phyloP scores from a whole-genome alignment of 2,888 invertebrate species.

The Griposia aprilina region DNA sequence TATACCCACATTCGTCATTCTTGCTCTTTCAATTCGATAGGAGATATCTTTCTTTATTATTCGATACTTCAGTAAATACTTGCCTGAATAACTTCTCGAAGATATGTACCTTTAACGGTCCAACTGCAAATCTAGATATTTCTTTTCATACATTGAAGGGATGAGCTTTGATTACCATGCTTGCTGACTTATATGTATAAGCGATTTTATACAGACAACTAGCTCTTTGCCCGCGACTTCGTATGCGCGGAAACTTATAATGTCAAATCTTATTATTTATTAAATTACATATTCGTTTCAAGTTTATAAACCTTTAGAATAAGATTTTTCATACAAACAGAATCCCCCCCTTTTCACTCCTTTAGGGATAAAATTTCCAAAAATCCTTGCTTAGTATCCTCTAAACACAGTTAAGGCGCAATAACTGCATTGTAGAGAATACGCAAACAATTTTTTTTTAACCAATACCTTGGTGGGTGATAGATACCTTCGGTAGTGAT shows the following conservation, averaged over 20 bases:
- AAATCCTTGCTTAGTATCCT: background rate
- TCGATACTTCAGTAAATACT: conserved; percentile 23
- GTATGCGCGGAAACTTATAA: background rate
- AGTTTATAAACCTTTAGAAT: background rate
- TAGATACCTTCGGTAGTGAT: no score
- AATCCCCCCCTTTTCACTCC: background rate
- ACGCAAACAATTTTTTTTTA: no score
- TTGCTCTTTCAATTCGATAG: conserved; percentile 63
- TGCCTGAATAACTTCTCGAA: conserved; percentile 1
- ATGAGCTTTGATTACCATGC: background rate
- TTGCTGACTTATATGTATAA: background rate
- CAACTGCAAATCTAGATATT: background rate
- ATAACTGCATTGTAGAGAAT: background rate
- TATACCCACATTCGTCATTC: conserved; percentile 76
- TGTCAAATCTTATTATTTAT: background rate
- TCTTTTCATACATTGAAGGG: background rate
- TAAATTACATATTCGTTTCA: background rate
- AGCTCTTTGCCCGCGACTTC: background rate
- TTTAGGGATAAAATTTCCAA: background rate
- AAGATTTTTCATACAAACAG: background rate
- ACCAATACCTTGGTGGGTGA: no score
- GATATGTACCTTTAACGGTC: background rate
- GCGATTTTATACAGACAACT: background rate
- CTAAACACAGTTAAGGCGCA: background rate
- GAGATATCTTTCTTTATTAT: conserved; percentile 30